Base-by-base conservation (phyloP, 2,888 invertebrate species). In the Crepidodera aurea region DNA sequence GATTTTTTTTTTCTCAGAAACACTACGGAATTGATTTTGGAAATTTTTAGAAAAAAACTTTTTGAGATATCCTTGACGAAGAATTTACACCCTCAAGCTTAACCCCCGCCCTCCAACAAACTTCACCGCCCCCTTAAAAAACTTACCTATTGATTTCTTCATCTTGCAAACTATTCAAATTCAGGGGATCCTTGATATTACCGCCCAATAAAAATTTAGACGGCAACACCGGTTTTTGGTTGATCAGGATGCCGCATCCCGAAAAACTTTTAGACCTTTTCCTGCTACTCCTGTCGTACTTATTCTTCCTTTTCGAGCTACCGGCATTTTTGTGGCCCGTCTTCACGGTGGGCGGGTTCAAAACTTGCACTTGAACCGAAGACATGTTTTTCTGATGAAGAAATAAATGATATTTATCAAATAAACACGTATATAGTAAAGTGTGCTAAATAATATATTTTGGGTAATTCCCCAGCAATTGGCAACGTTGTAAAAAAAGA, bases 141-240 rank as follows among this genome's bases (percentile, higher is more conserved):
- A 12, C 34, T 34, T 16, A 66, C 68, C 64, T 66, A 42, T 70
- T 70, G 15, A 89, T 84, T 71, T 90, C 90, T 77, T 91, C 91
- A 78, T 92, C 90, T 81, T 90, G 93, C 73, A 98, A 85, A 77
- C 96, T 95, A 77, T 94, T 95, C 64, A 98, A 82, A 83, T 98
- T 98, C 44, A 98, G 82, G 0, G 97, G 98, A 84, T 98, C 98
- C 70, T 91, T 91, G 70, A 96, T 96, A 80, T 95, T 97, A 6
- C 97, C 98, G 42, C 97, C 98, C 1, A 97, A 85, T 2, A 95
- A 83, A 82, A 98, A 97, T 80, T 96, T 96, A 0, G 94, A 94
- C 0, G 97, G 96, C 53, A 94, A 90, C 73, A 94, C 92, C 57
- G 86, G 86, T 77, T 93, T 92, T 1, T 89, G 88, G 71, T 87